A percentile compares a stretch with the other conserved stretches of the same genome.
Evolutionary conservation across 2,797 vertebrate genomes (phyloP).

Genomic region (Poeciliopsis paucimaculata): DNA sequence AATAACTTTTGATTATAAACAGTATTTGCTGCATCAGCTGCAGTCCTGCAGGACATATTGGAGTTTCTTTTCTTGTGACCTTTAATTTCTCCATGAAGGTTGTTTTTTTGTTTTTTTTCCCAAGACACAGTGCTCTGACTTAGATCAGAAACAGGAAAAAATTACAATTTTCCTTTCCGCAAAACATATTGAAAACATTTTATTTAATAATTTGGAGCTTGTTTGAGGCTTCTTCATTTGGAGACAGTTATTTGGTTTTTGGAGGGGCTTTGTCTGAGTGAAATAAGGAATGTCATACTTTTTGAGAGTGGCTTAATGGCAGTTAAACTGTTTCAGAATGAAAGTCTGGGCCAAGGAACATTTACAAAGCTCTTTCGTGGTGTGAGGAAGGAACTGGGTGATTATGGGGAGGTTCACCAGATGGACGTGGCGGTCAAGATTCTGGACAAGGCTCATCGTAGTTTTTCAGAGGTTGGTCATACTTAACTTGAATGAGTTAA

Average conservation of each 20-base stretch:
- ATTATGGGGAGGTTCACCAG: constrained; percentile 91
- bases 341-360: constrained; percentile 94
- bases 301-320: neutral
- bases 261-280: neutral
- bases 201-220: neutral
- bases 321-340: constrained; percentile 76
- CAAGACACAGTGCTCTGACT: neutral
- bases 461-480: constrained; percentile 90
- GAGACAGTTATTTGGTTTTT: constrained; percentile 2
- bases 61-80: neutral
- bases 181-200: neutral
- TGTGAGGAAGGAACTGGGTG: constrained; percentile 88
- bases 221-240: neutral
- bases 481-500: neutral
- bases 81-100: neutral
- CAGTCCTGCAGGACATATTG: neutral
- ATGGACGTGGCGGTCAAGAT: constrained; percentile 94
- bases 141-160: neutral
- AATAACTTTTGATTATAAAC: neutral
- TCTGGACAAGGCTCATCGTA: constrained; percentile 93
- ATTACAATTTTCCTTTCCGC: neutral
- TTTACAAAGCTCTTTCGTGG: constrained; percentile 97
- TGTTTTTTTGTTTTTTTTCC: neutral
- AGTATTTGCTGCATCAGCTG: neutral
- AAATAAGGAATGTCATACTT: neutral